A percentile compares a stretch with the other conserved stretches of the same genome.
These are phyloP conservation scores for Stratiomys singularior DNA, from an alignment of 2,888 invertebrate species.

Conservation along the genomic window DNA sequence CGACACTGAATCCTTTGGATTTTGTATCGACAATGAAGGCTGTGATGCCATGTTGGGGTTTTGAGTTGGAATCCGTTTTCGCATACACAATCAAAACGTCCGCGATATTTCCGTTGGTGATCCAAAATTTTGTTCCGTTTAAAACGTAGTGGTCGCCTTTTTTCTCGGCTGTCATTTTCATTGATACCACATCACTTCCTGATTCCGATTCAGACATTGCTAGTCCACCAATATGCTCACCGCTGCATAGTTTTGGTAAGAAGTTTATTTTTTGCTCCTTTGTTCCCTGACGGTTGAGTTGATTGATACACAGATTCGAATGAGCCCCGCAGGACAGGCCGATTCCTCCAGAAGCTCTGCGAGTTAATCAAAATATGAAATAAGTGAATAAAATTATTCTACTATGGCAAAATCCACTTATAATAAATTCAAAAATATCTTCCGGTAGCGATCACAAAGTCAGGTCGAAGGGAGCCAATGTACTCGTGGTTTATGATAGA, in stretches of 20 bases:
- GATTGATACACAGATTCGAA: conserved; percentile 97
- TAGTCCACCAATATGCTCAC: conserved; percentile 92
- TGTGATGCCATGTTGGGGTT: conserved; percentile 90
- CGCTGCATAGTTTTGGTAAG: conserved; percentile 92
- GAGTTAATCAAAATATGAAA: background rate
- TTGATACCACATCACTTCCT: conserved; percentile 97
- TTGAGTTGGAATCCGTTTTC: conserved; percentile 77
- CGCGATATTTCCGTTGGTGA: conserved; percentile 97
- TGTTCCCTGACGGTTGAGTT: conserved; percentile 92
- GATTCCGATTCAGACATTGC: conserved; percentile 96
- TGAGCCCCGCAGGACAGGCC: conserved; percentile 96
- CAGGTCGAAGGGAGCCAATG: too few relatives aligned
- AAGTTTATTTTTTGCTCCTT: conserved; percentile 92
- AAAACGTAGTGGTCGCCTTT: conserved; percentile 90
- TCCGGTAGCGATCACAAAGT: too few relatives aligned
- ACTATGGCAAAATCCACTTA: too few relatives aligned
- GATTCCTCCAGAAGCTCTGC: conserved; percentile 81
- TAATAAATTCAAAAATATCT: too few relatives aligned
- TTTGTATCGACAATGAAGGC: conserved; percentile 93
- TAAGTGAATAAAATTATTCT: too few relatives aligned
- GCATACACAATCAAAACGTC: conserved; percentile 97
- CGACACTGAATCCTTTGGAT: conserved; percentile 87
- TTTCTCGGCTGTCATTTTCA: conserved; percentile 91
- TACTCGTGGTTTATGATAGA: too few relatives aligned
- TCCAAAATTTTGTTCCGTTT: conserved; percentile 99